A percentile compares a stretch with the other conserved stretches of the same genome.
Conservation (phyloP, 2,113 vertebrate genomes). For the Ancistrus triradiatus region DNA sequence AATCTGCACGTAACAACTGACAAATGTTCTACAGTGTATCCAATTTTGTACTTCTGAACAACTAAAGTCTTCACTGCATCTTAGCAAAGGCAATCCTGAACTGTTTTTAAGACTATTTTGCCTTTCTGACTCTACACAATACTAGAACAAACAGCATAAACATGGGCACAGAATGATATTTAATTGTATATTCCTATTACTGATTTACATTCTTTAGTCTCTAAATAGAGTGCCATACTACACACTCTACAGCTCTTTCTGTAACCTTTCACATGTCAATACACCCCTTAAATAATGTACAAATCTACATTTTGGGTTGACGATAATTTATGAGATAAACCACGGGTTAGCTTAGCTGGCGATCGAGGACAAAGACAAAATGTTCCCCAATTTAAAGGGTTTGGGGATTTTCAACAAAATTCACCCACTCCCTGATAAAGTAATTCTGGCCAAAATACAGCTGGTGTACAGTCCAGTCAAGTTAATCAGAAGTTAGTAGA, state of each 20-base stretch:
- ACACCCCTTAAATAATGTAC: too few species aligned
- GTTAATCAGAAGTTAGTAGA: slow-evolving; percentile 14
- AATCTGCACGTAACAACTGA: not conserved
- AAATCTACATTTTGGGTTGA: not conserved
- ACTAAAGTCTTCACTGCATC: not conserved
- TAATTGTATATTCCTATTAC: slow-evolving; percentile 13
- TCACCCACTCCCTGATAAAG: not conserved
- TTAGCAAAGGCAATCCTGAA: not conserved
- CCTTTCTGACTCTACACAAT: not conserved
- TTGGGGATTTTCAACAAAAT: not conserved
- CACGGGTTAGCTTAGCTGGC: slow-evolving; percentile 14
- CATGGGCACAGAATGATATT: not conserved
- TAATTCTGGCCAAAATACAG: not conserved
- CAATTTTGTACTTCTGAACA: not conserved
- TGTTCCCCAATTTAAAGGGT: not conserved
- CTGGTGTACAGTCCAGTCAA: not conserved
- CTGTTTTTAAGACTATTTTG: slow-evolving; percentile 9
- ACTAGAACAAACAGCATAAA: not conserved
- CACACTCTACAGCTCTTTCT: not conserved
- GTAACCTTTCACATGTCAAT: too few species aligned
- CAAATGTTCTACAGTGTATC: slow-evolving; percentile 11
- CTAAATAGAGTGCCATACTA: not conserved
- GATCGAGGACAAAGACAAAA: slow-evolving; percentile 3
- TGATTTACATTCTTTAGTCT: not conserved
- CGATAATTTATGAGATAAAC: not conserved